Evolutionary conservation across 1,140 invertebrate genomes (phyloP).

Genomic region (Cydia strobilella): DNA sequence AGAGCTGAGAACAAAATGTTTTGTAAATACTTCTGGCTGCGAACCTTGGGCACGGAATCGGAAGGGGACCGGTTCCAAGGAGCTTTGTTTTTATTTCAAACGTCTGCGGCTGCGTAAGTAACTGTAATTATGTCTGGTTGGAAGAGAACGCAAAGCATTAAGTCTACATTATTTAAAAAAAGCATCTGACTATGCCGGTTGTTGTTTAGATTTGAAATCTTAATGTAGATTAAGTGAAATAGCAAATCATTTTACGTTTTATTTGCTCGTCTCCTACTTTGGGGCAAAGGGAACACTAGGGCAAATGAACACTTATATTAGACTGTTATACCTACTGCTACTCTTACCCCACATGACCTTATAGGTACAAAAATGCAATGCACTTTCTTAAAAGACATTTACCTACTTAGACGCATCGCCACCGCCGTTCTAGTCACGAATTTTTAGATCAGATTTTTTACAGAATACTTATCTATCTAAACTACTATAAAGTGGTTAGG

Average conservation of each 20-base stretch:
- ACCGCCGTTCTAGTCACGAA: neutral
- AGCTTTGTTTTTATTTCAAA: conserved; percentile 17
- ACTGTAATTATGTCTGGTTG: conserved; percentile 1
- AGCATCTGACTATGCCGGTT: too few relatives aligned
- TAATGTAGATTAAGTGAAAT: too few relatives aligned
- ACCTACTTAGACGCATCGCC: neutral
- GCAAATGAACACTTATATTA: too few relatives aligned
- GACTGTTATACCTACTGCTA: too few relatives aligned
- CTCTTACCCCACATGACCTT: neutral
- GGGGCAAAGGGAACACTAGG: too few relatives aligned
- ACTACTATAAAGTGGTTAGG: neutral
- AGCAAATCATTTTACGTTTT: too few relatives aligned
- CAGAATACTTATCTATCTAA: neutral
- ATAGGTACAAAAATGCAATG: neutral
- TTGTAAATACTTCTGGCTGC: neutral
- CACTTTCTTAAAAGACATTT: neutral
- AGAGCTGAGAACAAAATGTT: neutral
- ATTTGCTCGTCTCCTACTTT: too few relatives aligned
- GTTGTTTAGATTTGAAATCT: too few relatives aligned
- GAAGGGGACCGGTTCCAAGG: conserved; percentile 19
- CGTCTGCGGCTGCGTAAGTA: neutral
- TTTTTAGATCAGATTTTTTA: neutral
- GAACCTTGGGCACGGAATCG: neutral
- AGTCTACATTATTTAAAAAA: neutral
- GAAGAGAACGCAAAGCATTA: neutral